A percentile compares a stretch with the other conserved stretches of the same genome.
Conservation (phyloP, 2,113 vertebrate species). For the Ornithorhynchus anatinus region DNA sequence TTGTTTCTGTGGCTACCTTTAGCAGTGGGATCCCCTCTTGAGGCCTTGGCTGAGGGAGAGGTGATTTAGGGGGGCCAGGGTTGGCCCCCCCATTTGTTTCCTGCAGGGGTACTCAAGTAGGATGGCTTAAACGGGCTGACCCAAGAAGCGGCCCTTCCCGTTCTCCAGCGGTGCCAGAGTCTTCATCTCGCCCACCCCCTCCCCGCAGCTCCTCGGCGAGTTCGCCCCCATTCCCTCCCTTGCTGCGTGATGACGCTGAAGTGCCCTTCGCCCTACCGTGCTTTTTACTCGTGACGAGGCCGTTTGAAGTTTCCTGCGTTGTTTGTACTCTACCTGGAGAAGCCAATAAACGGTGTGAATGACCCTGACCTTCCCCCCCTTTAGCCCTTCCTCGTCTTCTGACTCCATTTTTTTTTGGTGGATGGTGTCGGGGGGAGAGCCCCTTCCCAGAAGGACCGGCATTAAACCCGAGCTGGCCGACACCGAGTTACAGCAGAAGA, state of each 20-base stretch:
- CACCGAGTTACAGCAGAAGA: too few relatives aligned
- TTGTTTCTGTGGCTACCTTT: too few relatives aligned
- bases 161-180: too few relatives aligned
- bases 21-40: too few relatives aligned
- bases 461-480: too few relatives aligned
- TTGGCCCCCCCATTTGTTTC: not conserved
- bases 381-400: slow-evolving; percentile 1
- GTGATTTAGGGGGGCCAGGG: not conserved
- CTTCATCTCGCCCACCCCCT: too few relatives aligned
- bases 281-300: slow-evolving; percentile 63
- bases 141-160: too few relatives aligned
- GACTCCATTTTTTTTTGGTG: not conserved
- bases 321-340: slow-evolving; percentile 58
- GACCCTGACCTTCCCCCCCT: slow-evolving; percentile 6
- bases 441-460: not conserved
- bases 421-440: not conserved
- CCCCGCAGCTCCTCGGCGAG: rapidly evolving
- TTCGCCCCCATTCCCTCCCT: not conserved
- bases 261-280: slow-evolving; percentile 62
- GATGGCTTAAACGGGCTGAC: too few relatives aligned
- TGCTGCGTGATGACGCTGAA: slow-evolving; percentile 42
- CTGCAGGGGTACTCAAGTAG: too few relatives aligned
- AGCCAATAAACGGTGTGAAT: slow-evolving; percentile 77
- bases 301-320: slow-evolving; percentile 47
- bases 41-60: too few relatives aligned